Evolutionary conservation across 1,140 invertebrate species (phyloP), one percentile per base, ranked within the genome.

Genomic region (Drosophila pallidifrons): DNA sequence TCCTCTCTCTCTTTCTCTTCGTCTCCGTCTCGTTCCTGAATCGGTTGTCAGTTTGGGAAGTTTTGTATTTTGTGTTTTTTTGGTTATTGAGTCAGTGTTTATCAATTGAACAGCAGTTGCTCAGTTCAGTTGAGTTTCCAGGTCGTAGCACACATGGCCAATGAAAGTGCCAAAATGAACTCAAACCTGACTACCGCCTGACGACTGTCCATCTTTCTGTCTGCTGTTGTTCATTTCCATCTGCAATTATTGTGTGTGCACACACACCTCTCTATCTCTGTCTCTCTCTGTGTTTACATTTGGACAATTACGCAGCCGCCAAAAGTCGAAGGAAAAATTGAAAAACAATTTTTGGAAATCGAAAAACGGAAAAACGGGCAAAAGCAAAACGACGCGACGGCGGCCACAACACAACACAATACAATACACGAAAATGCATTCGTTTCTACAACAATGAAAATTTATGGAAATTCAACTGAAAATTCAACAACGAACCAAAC

Each of bases 221-320:
- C 45, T 47, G 54, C n/a, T 6, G 61, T 49, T 20, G 16, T 49
- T 32, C 30, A 5, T 16, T 49, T 63, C 45, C 25, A 35, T 63
- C 35, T 64, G 58, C 47, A 41, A 52, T 55, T 65, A 49, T 41
- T 66, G 57, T 45, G 43, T 61, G 41, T 71, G 47, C 43, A 46
- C 15, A 32, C 30, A 46, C 15, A 25, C 20, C 20, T 25, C 45
- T 46, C 13, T 11, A 15, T 8, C 38, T 51, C 41, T 67, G 67
- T 71, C 46, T 68, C 20, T 65, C 57, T 55, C 45, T 15, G 68
- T 83, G 81, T 83, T 85, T 85, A 83, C 77, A 85, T 83, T 76
- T 81, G 81, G 81, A 85, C 81, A 83, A 85, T 83, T 83, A 83
- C 81, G 81, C 81, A 83, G 81, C 74, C 75, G 43, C 51, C 51